These are phyloP conservation scores for Drosophila ezoana DNA, from an alignment of 2,888 invertebrate species.

Conservation along the genomic window DNA sequence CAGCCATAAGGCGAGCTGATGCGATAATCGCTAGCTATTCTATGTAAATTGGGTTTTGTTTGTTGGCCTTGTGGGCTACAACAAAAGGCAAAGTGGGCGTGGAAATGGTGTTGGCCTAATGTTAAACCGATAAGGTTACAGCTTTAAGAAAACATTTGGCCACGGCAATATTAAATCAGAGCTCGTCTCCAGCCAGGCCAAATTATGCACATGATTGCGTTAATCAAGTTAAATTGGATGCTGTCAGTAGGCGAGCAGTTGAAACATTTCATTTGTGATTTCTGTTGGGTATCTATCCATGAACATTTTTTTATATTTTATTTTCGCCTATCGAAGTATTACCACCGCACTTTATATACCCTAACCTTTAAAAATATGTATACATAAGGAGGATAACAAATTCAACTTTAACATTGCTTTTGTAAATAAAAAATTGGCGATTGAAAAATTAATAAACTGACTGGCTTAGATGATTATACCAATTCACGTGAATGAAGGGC, in stretches of 20 bases:
- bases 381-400: background rate
- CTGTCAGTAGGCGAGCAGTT: conserved; percentile 35
- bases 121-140: conserved; percentile 39
- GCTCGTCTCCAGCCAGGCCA: conserved; percentile 24
- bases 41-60: conserved; percentile 67
- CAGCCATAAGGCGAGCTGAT: conserved; percentile 46
- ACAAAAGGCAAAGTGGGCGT: conserved; percentile 25
- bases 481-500: conserved; percentile 14
- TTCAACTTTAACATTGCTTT: background rate
- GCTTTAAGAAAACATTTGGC: conserved; percentile 38
- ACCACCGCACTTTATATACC: conserved; percentile 9
- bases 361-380: background rate
- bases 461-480: background rate
- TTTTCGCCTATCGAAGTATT: conserved; percentile 39
- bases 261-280: conserved; percentile 44
- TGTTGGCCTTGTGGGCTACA: conserved; percentile 40
- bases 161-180: conserved; percentile 26
- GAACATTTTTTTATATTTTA: background rate
- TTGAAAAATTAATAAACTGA: background rate
- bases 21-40: conserved; percentile 72
- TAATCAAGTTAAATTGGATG: conserved; percentile 60
- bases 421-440: background rate
- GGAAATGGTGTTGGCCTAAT: conserved; percentile 30
- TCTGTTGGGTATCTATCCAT: conserved; percentile 15
- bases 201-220: conserved; percentile 64